Conservation (phyloP, 92 coral and sea anemone genomes). For the Porites lobata region DNA sequence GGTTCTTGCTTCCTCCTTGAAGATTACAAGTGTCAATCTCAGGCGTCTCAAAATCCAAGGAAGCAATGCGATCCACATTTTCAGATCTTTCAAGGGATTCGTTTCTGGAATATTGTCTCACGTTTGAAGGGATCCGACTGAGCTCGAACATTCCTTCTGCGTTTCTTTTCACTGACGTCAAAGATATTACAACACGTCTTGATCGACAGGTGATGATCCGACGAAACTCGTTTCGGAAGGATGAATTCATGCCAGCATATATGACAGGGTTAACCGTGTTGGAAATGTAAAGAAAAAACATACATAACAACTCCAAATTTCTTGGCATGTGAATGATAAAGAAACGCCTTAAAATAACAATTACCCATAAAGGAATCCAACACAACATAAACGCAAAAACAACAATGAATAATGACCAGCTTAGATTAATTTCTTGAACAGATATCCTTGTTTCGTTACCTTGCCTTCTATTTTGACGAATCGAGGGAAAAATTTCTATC, state of each 20-base stretch:
- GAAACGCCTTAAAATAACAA: conserved; percentile 38
- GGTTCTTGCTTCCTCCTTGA: conserved; percentile 1
- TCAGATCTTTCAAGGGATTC: not conserved
- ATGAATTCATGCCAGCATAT: conserved; percentile 56
- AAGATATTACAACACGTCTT: not conserved
- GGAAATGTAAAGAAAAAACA: conserved; percentile 52
- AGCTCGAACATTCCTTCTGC: not conserved
- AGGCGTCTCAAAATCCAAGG: not conserved
- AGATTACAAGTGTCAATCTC: not conserved
- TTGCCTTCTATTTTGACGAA: conserved; percentile 15
- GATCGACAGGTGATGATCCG: conserved; percentile 36
- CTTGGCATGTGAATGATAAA: conserved; percentile 26
- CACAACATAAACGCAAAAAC: conserved; percentile 42
- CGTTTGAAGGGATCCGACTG: not conserved
- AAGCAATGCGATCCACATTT: not conserved
- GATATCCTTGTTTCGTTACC: conserved; percentile 21
- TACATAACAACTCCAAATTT: conserved; percentile 37
- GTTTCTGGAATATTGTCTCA: not conserved
- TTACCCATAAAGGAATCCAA: conserved; percentile 51
- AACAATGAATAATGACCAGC: conserved; percentile 36
- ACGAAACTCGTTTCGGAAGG: conserved; percentile 44
- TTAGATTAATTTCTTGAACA: conserved; percentile 41
- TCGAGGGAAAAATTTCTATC: conserved; percentile 17
- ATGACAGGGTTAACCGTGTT: conserved; percentile 42
- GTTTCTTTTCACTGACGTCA: not conserved